A percentile compares a stretch with the other conserved stretches of the same genome.
phyloP scores from a whole-genome alignment of 2,888 invertebrate species.

The Hesperia comma region DNA sequence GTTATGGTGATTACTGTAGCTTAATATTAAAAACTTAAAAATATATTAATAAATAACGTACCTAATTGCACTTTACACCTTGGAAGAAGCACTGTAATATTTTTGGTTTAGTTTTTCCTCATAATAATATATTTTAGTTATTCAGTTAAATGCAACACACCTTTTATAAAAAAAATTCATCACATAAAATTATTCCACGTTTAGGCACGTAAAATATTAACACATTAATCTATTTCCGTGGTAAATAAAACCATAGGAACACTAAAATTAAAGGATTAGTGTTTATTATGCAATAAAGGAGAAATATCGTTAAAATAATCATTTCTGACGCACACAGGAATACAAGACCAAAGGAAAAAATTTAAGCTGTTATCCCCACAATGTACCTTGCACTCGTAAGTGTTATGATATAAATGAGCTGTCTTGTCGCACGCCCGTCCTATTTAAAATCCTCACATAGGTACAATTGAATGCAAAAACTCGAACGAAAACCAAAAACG shows the following conservation, averaged over 20 bases:
- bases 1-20: too few species aligned
- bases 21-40: too few species aligned
- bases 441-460: conserved; percentile 18
- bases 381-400: conserved; percentile 9
- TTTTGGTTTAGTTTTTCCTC: too few species aligned
- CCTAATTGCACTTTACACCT: too few species aligned
- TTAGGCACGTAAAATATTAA: conserved; percentile 12
- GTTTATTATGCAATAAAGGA: conserved; percentile 35
- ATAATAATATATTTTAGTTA: too few species aligned
- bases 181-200: too few species aligned
- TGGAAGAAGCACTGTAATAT: too few species aligned
- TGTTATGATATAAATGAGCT: conserved; percentile 15
- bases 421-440: conserved; percentile 9
- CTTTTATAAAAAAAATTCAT: too few species aligned
- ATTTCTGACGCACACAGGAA: conserved; percentile 17
- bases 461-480: not conserved
- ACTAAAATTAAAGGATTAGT: conserved; percentile 45
- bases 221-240: conserved; percentile 44
- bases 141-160: too few species aligned
- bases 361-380: conserved; percentile 14
- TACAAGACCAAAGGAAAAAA: not conserved
- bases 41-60: too few species aligned
- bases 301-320: conserved; percentile 35
- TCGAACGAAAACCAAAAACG: too few species aligned
- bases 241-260: conserved; percentile 51